Percentiles rank a stretch among this genome's conserved stretches.
phyloP scores from a whole-genome alignment of 2,113 vertebrate species.

The Oenanthe oenanthe region DNA sequence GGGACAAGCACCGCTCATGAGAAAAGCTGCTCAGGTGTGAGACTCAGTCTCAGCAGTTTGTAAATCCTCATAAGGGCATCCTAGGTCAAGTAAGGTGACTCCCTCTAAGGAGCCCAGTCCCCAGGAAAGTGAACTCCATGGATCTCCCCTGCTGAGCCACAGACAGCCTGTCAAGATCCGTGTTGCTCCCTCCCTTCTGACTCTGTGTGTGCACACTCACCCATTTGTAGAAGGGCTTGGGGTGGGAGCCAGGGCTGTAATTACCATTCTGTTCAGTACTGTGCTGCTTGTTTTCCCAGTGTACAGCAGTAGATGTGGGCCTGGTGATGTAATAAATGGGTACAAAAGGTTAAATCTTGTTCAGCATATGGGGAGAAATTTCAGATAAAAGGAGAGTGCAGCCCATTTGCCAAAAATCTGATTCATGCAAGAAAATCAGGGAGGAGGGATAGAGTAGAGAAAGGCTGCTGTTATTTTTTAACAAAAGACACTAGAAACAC shows the following conservation, averaged over 20 bases:
- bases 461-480: slow-evolving; percentile 39
- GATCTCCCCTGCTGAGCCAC: background rate
- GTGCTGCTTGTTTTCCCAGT: background rate
- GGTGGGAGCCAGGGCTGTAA: background rate
- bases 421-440: background rate
- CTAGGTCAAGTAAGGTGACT: background rate
- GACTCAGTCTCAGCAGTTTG: background rate
- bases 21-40: background rate
- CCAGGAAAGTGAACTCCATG: background rate
- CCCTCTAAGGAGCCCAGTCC: background rate
- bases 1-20: fast-evolving
- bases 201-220: fast-evolving
- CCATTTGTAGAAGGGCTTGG: background rate
- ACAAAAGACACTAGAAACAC: slow-evolving; percentile 27
- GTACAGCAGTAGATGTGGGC: background rate
- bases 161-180: fast-evolving
- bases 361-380: background rate
- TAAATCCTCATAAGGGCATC: background rate
- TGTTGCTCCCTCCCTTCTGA: background rate
- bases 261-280: background rate
- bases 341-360: slow-evolving; percentile 40
- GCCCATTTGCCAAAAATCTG: slow-evolving; percentile 25
- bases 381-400: background rate
- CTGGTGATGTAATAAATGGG: slow-evolving; percentile 32
- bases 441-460: background rate